phyloP scores from a whole-genome alignment of 2,888 invertebrate species.

The Drosophila gaucha region DNA sequence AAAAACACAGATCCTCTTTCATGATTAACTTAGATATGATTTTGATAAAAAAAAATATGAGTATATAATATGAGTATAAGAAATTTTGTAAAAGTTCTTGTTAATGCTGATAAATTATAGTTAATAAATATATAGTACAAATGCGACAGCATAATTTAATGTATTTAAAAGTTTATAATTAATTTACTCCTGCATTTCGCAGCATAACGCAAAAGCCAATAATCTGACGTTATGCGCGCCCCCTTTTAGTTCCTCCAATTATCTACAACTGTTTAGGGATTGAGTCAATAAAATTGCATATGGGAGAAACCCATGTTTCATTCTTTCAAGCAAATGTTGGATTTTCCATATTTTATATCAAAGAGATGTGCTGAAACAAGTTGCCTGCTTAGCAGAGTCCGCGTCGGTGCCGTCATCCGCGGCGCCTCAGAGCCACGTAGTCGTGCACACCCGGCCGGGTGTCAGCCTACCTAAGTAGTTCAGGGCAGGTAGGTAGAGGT shows the following conservation, averaged over 20 bases:
- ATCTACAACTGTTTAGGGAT: conserved; percentile 7
- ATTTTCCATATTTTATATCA: conserved; percentile 75
- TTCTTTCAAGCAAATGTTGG: conserved; percentile 70
- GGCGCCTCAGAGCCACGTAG: conserved; percentile 28
- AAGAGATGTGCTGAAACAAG: conserved; percentile 66
- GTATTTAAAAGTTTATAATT: too few relatives aligned
- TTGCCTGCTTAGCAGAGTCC: conserved; percentile 30
- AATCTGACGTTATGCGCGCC: conserved; percentile 36
- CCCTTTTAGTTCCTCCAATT: conserved; percentile 9
- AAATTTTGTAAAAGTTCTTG: too few relatives aligned
- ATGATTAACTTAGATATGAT: too few relatives aligned
- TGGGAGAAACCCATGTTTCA: conserved; percentile 61
- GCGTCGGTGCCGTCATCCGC: conserved; percentile 21
- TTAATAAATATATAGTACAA: too few relatives aligned
- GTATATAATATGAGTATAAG: too few relatives aligned
- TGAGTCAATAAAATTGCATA: conserved; percentile 54
- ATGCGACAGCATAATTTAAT: too few relatives aligned
- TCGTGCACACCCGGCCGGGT: conserved; percentile 26
- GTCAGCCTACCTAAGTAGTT: conserved; percentile 68
- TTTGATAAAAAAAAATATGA: too few relatives aligned
- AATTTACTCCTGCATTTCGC: not conserved
- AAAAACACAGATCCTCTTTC: too few relatives aligned
- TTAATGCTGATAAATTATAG: too few relatives aligned
- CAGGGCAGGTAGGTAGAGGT: conserved; percentile 35
- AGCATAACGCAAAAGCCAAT: not conserved